Base-by-base conservation (phyloP, 2,113 vertebrate species). In the Catagonus wagneri region DNA sequence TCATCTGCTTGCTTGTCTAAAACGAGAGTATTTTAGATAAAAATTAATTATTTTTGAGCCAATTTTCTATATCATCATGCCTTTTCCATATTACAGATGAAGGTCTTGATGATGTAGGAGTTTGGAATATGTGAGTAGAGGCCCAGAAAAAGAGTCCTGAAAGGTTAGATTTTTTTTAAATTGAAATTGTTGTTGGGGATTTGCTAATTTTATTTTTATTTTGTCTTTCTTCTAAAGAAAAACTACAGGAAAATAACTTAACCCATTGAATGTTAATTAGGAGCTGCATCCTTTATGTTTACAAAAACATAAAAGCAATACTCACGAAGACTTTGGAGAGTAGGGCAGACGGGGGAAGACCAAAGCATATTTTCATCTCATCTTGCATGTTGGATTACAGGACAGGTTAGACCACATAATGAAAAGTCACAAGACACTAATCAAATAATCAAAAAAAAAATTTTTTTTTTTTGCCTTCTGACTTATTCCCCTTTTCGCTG, bases 151-250 rank as follows among this genome's bases (percentile, higher is more conserved):
- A 71, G 17, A 88, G 32, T 92, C 8, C 20, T n/a, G 1, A 86
- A 74, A 27, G 14, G 68, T 60, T 65, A 1, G 2, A 86, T 39
- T 66, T 90, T 79, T 79, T 32, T 10, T 92, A 92, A 91, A 66
- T 66, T 83, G 25, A 89, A 95, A 92, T 76, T 6, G 13, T 90
- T 83, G 16, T 52, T 78, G 56, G 50, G 68, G 58, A 7, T 92
- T 87, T 69, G 9, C 12, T 83, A 66, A 22, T 75, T 85, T 92
- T 50, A 11, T 61, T n/a, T 6, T 56, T 84, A 25, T 76, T 56
- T 63, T 74, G 3, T 84, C 74, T 93, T 86, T 52, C 32, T 96
- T 89, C 19, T 92, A 61, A 92, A 94, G n/a, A 69, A 93, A 89
- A 96, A 71, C 29, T 72, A 54, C 17, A 75, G 69, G 81, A 90